Evolutionary conservation across 2,113 vertebrate species (phyloP).

Genomic region (Himantopus leucocephalus): DNA sequence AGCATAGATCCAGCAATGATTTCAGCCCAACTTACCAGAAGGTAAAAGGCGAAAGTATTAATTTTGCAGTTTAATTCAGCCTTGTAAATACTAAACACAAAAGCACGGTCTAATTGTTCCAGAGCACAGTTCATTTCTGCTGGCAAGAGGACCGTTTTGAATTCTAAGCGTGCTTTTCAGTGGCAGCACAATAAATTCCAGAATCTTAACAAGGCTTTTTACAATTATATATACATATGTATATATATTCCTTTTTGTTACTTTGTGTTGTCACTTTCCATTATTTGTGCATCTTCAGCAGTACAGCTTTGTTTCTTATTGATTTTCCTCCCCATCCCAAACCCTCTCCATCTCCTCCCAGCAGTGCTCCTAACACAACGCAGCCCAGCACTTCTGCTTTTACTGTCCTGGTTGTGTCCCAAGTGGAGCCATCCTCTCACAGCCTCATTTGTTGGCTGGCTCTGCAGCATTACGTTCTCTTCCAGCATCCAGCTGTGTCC

Average conservation of each 20-base stretch:
- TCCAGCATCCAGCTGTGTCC: not conserved
- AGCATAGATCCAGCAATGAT: not conserved
- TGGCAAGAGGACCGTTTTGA: not conserved
- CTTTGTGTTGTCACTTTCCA: not conserved
- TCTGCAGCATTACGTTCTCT: not conserved
- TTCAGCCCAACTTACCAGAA: not conserved
- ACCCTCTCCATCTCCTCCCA: not conserved
- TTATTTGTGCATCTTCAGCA: not conserved
- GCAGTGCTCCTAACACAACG: not conserved
- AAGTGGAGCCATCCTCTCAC: not conserved
- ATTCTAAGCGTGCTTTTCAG: conserved; percentile 24
- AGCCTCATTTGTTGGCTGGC: not conserved
- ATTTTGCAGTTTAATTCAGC: not conserved
- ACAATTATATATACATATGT: not conserved
- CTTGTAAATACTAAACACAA: conserved; percentile 13
- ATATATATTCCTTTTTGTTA: not conserved
- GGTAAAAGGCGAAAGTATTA: not conserved
- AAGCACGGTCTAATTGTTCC: not conserved
- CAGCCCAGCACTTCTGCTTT: not conserved
- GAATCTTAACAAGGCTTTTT: not conserved
- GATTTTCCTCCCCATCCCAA: not conserved
- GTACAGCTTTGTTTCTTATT: not conserved
- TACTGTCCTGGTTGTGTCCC: not conserved
- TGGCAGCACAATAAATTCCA: not conserved
- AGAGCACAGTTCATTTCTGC: conserved; percentile 9